Evolutionary conservation across 2,113 vertebrate species (phyloP).

Genomic region (Bombycilla garrulus): DNA sequence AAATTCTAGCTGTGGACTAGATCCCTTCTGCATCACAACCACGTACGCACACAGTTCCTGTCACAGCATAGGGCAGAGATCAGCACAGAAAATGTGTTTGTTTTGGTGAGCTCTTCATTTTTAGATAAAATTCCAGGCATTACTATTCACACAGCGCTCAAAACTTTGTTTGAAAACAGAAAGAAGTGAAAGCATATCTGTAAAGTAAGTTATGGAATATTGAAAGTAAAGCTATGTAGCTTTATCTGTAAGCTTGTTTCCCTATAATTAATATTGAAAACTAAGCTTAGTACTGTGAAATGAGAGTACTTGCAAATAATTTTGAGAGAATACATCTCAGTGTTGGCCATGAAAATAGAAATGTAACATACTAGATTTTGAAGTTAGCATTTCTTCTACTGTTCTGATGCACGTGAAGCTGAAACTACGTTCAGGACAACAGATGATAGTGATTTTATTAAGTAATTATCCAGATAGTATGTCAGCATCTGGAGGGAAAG

Average conservation of each 20-base stretch:
- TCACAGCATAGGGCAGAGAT: background rate
- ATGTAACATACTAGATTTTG: background rate
- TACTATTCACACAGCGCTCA: background rate
- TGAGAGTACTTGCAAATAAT: background rate
- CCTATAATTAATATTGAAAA: background rate
- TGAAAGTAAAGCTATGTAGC: background rate
- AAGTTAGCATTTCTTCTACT: background rate
- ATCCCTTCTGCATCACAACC: background rate
- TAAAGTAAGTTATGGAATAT: background rate
- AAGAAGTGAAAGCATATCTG: background rate
- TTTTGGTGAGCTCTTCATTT: background rate
- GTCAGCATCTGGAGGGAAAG: background rate
- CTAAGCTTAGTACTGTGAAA: background rate
- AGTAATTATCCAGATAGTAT: background rate
- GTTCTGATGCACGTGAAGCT: background rate
- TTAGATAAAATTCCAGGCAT: background rate
- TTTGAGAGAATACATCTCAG: background rate
- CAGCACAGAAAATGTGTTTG: background rate
- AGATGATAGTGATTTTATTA: background rate
- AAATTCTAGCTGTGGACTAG: background rate
- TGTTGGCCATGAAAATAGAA: background rate
- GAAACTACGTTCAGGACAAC: background rate
- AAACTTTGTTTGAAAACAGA: background rate
- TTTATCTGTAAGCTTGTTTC: background rate
- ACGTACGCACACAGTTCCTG: background rate